Conservation (phyloP, 2,797 vertebrate genomes). For the Steatocranus sp. region DNA sequence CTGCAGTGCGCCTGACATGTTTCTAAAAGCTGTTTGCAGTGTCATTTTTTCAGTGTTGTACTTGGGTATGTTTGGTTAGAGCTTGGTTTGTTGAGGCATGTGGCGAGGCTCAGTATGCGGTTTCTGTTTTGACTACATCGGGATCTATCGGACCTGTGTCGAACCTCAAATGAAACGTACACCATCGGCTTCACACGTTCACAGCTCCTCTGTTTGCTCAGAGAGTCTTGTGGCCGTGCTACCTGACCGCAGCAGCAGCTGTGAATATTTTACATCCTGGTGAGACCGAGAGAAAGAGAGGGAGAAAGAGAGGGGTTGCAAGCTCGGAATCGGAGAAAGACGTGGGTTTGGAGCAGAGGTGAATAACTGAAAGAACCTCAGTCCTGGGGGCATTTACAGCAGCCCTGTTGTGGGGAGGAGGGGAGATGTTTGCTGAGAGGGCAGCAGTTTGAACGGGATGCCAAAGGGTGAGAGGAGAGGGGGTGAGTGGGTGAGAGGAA, state of each 20-base stretch:
- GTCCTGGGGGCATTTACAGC: slow-evolving; percentile 62
- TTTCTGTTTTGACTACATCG: slow-evolving; percentile 72
- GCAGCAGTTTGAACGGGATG: slow-evolving; percentile 45
- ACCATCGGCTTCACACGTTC: slow-evolving; percentile 77
- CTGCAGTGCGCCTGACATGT: slow-evolving; percentile 33
- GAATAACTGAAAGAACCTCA: slow-evolving; percentile 55
- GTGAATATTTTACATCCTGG: slow-evolving; percentile 77
- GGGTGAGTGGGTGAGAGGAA: slow-evolving; percentile 38
- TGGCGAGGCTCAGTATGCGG: slow-evolving; percentile 65
- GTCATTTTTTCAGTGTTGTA: slow-evolving; percentile 45
- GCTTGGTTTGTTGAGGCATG: slow-evolving; percentile 73
- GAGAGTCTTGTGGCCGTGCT: slow-evolving; percentile 73
- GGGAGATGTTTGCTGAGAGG: slow-evolving; percentile 59
- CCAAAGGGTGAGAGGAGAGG: slow-evolving; percentile 46
- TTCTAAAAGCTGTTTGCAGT: slow-evolving; percentile 54
- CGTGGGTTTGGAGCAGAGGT: slow-evolving; percentile 49
- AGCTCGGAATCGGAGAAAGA: slow-evolving; percentile 34
- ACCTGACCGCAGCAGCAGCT: slow-evolving; percentile 79
- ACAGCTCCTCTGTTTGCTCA: slow-evolving; percentile 76
- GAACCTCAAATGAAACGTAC: slow-evolving; percentile 77
- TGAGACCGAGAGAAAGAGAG: slow-evolving; percentile 33
- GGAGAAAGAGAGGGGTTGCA: slow-evolving; percentile 12
- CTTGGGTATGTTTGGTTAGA: slow-evolving; percentile 64
- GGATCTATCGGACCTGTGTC: slow-evolving; percentile 70
- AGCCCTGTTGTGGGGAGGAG: neutral